Percentiles rank a stretch among this genome's conserved stretches.
phyloP scores from a whole-genome alignment of 1,140 invertebrate species.

The Drosophila jambulina region DNA sequence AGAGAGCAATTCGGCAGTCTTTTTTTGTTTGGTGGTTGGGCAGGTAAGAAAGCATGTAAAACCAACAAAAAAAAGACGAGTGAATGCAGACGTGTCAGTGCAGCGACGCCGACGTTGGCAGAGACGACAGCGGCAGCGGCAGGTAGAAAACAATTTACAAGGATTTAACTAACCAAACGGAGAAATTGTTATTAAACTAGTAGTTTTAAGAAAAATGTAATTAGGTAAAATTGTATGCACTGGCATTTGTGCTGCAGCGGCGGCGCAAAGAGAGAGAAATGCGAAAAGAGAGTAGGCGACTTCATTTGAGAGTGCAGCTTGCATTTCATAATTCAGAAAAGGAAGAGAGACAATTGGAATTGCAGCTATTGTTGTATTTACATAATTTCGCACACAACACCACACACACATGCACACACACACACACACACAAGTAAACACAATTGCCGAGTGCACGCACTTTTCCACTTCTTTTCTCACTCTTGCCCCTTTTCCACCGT shows the following conservation, averaged over 20 bases:
- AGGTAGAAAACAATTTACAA: slow-evolving; percentile 7
- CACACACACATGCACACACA: slow-evolving; percentile 19
- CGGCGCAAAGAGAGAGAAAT: slow-evolving; percentile 12
- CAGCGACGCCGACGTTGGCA: slow-evolving; percentile 19
- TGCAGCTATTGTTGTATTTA: slow-evolving; percentile 68
- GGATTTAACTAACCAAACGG: slow-evolving; percentile 9
- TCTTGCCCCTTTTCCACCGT: slow-evolving; percentile 31
- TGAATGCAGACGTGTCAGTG: slow-evolving; percentile 49
- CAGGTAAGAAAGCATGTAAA: slow-evolving; percentile 61
- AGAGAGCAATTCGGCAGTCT: slow-evolving; percentile 56
- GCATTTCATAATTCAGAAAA: slow-evolving; percentile 49
- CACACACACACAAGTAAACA: slow-evolving; percentile 24
- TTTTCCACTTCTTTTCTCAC: slow-evolving; percentile 49
- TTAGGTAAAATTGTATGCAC: slow-evolving; percentile 49
- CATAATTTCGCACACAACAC: slow-evolving; percentile 71
- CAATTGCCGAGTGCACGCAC: slow-evolving; percentile 66
- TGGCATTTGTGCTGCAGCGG: slow-evolving; percentile 49
- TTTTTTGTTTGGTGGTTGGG: slow-evolving; percentile 42
- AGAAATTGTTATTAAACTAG: slow-evolving; percentile 19
- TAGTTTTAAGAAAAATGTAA: not conserved
- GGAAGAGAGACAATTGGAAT: slow-evolving; percentile 70
- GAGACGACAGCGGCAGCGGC: slow-evolving; percentile 16
- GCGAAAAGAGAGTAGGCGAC: slow-evolving; percentile 2
- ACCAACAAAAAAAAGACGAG: slow-evolving; percentile 26
- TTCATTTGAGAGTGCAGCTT: slow-evolving; percentile 30